phyloP scores from a whole-genome alignment of 2,113 vertebrate species.

The Albula goreensis region DNA sequence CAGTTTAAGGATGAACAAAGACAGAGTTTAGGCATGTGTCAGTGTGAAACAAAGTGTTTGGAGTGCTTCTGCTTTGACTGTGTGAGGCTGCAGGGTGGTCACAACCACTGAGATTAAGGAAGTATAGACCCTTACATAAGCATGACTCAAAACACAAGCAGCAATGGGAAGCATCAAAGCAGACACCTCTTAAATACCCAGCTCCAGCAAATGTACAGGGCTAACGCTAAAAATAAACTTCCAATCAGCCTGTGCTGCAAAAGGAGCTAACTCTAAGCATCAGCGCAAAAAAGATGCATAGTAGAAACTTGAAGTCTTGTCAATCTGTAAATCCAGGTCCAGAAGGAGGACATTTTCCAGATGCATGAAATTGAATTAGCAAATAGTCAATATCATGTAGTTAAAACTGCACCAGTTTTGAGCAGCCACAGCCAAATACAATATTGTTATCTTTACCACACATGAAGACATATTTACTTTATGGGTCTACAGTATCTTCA shows the following conservation, averaged over 20 bases:
- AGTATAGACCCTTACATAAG: not conserved
- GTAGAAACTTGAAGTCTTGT: not conserved
- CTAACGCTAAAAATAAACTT: not conserved
- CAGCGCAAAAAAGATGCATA: not conserved
- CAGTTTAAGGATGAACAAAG: too few relatives aligned
- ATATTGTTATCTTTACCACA: not conserved
- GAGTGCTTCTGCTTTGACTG: not conserved
- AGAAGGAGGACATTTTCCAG: not conserved
- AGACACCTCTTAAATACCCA: not conserved
- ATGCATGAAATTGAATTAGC: not conserved
- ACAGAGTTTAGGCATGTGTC: not conserved
- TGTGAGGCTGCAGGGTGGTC: not conserved
- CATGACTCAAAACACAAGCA: not conserved
- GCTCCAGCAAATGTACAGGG: not conserved
- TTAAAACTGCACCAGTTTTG: not conserved
- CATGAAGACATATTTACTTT: too few relatives aligned
- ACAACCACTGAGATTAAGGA: not conserved
- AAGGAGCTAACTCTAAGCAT: not conserved
- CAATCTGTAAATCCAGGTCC: not conserved
- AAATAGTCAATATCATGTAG: not conserved
- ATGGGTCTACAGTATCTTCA: too few relatives aligned
- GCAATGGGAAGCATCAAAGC: not conserved
- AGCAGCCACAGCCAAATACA: not conserved
- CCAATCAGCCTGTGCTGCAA: not conserved
- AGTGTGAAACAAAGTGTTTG: not conserved